Conservation (phyloP, 92 coral and sea anemone species). For the Umimayanthus chanpuru region DNA sequence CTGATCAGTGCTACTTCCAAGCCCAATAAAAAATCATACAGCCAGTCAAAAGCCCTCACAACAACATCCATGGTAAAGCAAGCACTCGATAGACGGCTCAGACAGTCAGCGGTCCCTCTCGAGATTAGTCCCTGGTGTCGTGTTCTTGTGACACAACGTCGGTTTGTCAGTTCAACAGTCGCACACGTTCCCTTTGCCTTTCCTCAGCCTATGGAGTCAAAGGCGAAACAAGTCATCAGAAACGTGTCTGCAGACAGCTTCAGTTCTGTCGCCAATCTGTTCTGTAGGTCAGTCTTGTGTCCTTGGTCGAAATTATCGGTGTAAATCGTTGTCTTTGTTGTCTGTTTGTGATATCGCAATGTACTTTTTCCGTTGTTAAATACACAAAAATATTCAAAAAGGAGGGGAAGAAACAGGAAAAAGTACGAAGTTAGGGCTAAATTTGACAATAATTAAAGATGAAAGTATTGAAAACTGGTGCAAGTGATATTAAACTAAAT, state of each 20-base stretch:
- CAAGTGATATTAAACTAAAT: too few relatives aligned
- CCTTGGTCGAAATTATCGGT: not conserved
- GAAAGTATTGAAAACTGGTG: too few relatives aligned
- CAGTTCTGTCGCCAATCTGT: not conserved
- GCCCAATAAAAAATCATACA: not conserved
- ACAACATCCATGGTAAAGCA: conserved; percentile 36
- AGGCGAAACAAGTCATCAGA: conserved; percentile 61
- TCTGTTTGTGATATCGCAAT: not conserved
- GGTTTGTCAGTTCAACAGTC: not conserved
- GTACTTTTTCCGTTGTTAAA: not conserved
- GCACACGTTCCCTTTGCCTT: conserved; percentile 43
- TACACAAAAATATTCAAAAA: too few relatives aligned
- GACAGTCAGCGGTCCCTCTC: conserved; percentile 19
- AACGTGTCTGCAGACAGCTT: conserved; percentile 19
- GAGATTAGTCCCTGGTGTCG: conserved; percentile 19
- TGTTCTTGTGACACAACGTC: conserved; percentile 29
- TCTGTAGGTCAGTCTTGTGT: not conserved
- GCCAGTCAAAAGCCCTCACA: not conserved
- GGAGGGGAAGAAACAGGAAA: too few relatives aligned
- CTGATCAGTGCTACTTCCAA: not conserved
- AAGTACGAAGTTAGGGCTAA: too few relatives aligned
- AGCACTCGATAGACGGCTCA: conserved; percentile 50
- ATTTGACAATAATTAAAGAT: too few relatives aligned
- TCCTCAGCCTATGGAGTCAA: conserved; percentile 65
- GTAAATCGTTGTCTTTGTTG: not conserved